These are phyloP conservation scores for Zophobas atratus DNA, from an alignment of 1,140 invertebrate species.

Conservation along the genomic window DNA sequence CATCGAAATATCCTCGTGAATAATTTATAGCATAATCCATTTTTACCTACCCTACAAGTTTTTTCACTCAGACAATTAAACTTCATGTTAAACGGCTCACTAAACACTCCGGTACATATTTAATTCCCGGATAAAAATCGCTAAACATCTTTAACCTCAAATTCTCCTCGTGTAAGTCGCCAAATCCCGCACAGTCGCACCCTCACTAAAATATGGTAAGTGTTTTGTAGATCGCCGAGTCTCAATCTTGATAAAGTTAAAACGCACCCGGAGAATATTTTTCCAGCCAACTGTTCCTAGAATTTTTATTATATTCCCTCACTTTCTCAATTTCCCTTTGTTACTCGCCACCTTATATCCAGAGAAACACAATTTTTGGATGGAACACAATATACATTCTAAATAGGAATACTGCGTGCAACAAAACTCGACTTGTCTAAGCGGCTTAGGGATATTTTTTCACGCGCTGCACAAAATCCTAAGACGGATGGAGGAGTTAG, in stretches of 20 bases:
- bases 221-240: conserved; percentile 10
- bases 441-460: no score
- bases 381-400: conserved; percentile 5
- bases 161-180: not conserved
- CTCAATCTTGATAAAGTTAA: conserved; percentile 15
- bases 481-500: no score
- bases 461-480: no score
- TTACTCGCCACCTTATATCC: not conserved
- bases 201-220: not conserved
- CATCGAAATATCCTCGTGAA: conserved; percentile 5
- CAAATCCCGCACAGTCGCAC: not conserved
- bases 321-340: conserved; percentile 15
- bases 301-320: conserved; percentile 27
- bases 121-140: no score
- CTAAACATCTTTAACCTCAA: no score
- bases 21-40: conserved; percentile 18
- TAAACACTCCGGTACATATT: no score
- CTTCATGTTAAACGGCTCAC: not conserved
- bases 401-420: not conserved
- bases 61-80: not conserved
- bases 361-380: conserved; percentile 8
- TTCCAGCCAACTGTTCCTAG: conserved; percentile 20
- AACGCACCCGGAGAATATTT: conserved; percentile 28
- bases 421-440: not conserved
- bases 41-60: not conserved